Evolutionary conservation across 2,888 invertebrate genomes (phyloP).

Genomic region (Odontocolon sp.): DNA sequence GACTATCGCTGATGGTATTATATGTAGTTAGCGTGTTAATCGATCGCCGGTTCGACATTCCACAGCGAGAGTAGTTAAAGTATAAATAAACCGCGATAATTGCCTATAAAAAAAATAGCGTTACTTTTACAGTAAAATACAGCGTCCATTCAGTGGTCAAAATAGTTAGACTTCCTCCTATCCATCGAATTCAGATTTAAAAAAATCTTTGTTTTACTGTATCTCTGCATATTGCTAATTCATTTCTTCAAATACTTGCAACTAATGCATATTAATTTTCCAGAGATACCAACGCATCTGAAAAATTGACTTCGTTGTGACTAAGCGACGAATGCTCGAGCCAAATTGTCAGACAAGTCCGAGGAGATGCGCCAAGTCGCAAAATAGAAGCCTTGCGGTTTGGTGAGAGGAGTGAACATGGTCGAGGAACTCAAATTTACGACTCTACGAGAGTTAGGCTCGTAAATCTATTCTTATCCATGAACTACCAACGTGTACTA

Average conservation of each 20-base stretch:
- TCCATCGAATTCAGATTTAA: too few species aligned
- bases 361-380: slow-evolving; percentile 9
- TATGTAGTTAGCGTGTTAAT: neutral
- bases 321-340: neutral
- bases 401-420: slow-evolving; percentile 14
- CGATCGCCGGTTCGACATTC: neutral
- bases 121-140: too few species aligned
- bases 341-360: neutral
- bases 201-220: too few species aligned
- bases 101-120: too few species aligned
- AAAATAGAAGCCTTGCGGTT: slow-evolving; percentile 13
- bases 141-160: too few species aligned
- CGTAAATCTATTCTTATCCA: slow-evolving; percentile 58
- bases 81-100: too few species aligned
- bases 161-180: too few species aligned
- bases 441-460: slow-evolving; percentile 28
- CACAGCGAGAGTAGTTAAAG: neutral
- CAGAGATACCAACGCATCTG: too few species aligned
- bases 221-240: too few species aligned
- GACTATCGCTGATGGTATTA: too few species aligned
- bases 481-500: slow-evolving; percentile 19
- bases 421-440: slow-evolving; percentile 31
- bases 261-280: too few species aligned
- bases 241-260: too few species aligned
- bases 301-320: neutral